Base-by-base conservation (phyloP, 1,140 invertebrate genomes). In the Drosophila melanogaster region DNA sequence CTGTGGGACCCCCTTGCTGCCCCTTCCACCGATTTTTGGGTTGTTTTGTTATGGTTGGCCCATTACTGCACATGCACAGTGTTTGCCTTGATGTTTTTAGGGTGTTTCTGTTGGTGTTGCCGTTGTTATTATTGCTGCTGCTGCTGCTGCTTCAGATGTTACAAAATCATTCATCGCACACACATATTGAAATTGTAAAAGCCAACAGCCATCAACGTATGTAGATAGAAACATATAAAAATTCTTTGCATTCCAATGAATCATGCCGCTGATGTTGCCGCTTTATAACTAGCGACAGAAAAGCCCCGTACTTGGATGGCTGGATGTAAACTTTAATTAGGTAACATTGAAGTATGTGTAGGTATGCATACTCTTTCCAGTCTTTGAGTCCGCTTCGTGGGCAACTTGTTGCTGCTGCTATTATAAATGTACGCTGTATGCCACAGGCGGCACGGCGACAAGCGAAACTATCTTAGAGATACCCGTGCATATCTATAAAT, bases 201-300 rank as follows among this genome's bases (percentile, higher is more conserved):
- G 59, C 56, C 69, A 84, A 79, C 70, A 76, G 57, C 60, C 70
- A 76, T 49, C 49, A 56, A 87, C 70, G 79, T 70, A 87, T 62
- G 79, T 70, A 83, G 79, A 87, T 89, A 89, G 76, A 87, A 89
- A 89, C 72, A 84, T 84, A 89, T 89, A 89, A 89, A 89, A 89
- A 89, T 89, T 89, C 84, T 84, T 89, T 73, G 84, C 84, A 89
- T 89, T 89, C 84, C 84, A 89, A 83, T 87, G 83, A 89, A 89
- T 89, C 84, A 89, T 89, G 79, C 37, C 64, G 79, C 17, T 55
- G 78, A 38, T 71, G 61, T 3, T 74, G 74, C 66, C 70, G 70
- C 73, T 73, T 77, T 66, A 72, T 33, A 64, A 59, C 61, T 19
- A 24, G 60, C 65, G 59, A 85, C 81, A 86, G 79, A 74, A 56